phyloP scores from a whole-genome alignment of 2,888 invertebrate species.

The Cosmopolites sordidus region DNA sequence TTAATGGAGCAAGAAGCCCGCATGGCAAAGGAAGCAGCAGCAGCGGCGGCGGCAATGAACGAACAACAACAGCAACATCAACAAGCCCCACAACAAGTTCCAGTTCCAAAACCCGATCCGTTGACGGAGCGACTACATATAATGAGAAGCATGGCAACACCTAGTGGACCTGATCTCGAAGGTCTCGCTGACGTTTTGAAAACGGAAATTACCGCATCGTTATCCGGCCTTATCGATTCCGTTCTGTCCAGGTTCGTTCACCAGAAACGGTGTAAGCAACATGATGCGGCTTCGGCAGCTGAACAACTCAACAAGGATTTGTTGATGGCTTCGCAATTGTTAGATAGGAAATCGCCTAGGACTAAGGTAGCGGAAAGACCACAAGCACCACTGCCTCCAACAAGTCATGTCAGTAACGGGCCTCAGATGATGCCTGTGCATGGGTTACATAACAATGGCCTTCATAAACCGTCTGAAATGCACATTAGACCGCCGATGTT shows the following conservation, averaged over 20 bases:
- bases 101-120: slow-evolving; percentile 57
- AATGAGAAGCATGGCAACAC: slow-evolving; percentile 65
- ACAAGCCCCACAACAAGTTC: slow-evolving; percentile 32
- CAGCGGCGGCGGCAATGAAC: slow-evolving; percentile 57
- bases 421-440: slow-evolving; percentile 52
- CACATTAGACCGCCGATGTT: slow-evolving; percentile 74
- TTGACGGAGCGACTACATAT: slow-evolving; percentile 74
- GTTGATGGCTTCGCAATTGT: slow-evolving; percentile 72
- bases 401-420: slow-evolving; percentile 50
- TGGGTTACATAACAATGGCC: slow-evolving; percentile 39
- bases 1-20: slow-evolving; percentile 77
- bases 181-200: slow-evolving; percentile 88
- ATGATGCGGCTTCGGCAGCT: slow-evolving; percentile 74
- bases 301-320: slow-evolving; percentile 84
- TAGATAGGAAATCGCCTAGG: slow-evolving; percentile 80
- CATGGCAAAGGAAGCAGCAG: slow-evolving; percentile 61
- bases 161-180: slow-evolving; percentile 77
- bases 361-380: slow-evolving; percentile 65
- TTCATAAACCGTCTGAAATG: slow-evolving; percentile 50
- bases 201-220: slow-evolving; percentile 79
- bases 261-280: slow-evolving; percentile 73
- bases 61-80: slow-evolving; percentile 41
- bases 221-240: slow-evolving; percentile 82
- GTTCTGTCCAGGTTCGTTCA: slow-evolving; percentile 82
- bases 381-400: slow-evolving; percentile 49